Evolutionary conservation across 2,797 vertebrate genomes (phyloP).

Genomic region (Synanceia verrucosa): DNA sequence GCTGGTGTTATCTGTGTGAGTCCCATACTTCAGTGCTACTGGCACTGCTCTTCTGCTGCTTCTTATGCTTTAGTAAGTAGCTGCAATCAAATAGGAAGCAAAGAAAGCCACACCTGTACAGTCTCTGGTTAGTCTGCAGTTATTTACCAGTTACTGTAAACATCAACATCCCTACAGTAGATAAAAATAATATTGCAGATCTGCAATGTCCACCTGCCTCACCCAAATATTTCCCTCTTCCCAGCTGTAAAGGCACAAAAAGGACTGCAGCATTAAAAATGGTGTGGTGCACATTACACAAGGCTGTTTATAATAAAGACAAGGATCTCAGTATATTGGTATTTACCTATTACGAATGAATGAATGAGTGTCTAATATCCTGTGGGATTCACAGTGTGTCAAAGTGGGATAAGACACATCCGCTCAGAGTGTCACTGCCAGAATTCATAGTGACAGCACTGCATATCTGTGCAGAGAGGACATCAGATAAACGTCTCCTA

Average conservation of each 20-base stretch:
- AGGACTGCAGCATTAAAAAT: not conserved
- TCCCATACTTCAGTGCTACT: conserved; percentile 16
- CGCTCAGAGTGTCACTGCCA: conserved; percentile 51
- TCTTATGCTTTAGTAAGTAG: conserved; percentile 1
- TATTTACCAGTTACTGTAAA: not conserved
- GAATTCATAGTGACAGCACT: conserved; percentile 49
- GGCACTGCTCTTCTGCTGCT: conserved; percentile 1
- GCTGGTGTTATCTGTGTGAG: conserved; percentile 26
- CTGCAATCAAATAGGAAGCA: not conserved
- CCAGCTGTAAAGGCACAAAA: not conserved
- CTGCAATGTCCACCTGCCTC: not conserved
- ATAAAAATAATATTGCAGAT: not conserved
- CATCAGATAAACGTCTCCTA: conserved; percentile 44
- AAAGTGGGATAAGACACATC: conserved; percentile 33
- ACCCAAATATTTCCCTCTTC: not conserved
- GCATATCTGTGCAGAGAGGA: conserved; percentile 38
- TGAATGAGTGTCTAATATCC: conserved; percentile 26
- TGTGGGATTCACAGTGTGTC: conserved; percentile 25
- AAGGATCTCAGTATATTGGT: not conserved
- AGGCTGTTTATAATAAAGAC: not conserved
- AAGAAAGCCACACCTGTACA: not conserved
- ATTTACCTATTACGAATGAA: conserved; percentile 5
- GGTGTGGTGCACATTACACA: not conserved
- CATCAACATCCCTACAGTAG: not conserved
- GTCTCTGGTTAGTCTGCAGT: not conserved